Evolutionary conservation across 2,888 invertebrate genomes (phyloP).

Genomic region (Plemyria rubiginata): DNA sequence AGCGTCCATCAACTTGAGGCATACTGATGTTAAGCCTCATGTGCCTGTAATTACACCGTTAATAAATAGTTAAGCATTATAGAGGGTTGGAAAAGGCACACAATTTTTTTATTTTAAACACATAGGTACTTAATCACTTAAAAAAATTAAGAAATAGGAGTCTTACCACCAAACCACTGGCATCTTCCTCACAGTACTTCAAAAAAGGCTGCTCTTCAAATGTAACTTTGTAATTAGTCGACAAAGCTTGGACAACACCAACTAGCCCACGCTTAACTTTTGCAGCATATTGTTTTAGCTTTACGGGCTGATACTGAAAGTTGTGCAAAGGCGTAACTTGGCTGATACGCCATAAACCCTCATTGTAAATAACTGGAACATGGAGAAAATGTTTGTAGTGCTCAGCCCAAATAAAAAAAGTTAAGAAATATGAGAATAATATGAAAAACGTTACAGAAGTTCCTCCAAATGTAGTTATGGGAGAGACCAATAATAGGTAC

Average conservation of each 20-base stretch:
- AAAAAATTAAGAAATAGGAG: slow-evolving; percentile 12
- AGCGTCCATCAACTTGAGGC: too few relatives aligned
- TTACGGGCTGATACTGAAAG: slow-evolving; percentile 63
- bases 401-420: too few relatives aligned
- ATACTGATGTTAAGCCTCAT: too few relatives aligned
- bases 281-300: slow-evolving; percentile 73
- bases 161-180: slow-evolving; percentile 68
- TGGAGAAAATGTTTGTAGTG: background rate
- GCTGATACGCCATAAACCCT: slow-evolving; percentile 68
- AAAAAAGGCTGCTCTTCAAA: slow-evolving; percentile 64
- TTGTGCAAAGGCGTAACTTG: slow-evolving; percentile 73
- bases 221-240: slow-evolving; percentile 63
- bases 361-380: slow-evolving; percentile 71
- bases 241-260: slow-evolving; percentile 54
- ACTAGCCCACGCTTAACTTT: slow-evolving; percentile 71
- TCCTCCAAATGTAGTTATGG: too few relatives aligned
- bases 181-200: slow-evolving; percentile 69
- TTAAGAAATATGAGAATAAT: too few relatives aligned
- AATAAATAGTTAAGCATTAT: too few relatives aligned
- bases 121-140: too few relatives aligned
- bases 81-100: too few relatives aligned
- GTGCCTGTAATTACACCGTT: too few relatives aligned
- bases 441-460: too few relatives aligned
- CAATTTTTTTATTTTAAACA: too few relatives aligned
- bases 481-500: too few relatives aligned